Conservation (phyloP, 1,140 invertebrate genomes). For the Microplitis demolitor region DNA sequence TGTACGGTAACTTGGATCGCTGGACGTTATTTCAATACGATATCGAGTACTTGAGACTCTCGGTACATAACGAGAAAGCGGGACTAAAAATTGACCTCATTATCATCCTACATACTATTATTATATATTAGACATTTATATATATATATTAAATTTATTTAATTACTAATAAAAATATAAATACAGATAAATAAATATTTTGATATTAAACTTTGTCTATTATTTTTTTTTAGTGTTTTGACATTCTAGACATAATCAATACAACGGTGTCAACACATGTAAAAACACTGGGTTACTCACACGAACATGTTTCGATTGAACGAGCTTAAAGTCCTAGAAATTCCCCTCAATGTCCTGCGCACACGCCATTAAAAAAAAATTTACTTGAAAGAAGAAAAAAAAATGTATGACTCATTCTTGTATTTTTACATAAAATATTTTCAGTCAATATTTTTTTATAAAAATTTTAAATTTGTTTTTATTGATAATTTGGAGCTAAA, state of each 20-base stretch:
- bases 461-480: too few species aligned
- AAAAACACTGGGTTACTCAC: background rate
- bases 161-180: too few species aligned
- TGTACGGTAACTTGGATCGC: slow-evolving; percentile 46
- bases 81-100: background rate
- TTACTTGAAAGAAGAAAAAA: background rate
- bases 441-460: too few species aligned
- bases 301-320: background rate
- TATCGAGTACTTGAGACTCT: background rate
- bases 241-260: too few species aligned
- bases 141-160: too few species aligned
- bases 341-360: background rate
- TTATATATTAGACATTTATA: too few species aligned
- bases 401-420: slow-evolving; percentile 17
- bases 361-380: background rate
- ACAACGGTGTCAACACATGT: too few species aligned
- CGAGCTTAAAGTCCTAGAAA: background rate
- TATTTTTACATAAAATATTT: background rate
- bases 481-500: too few species aligned
- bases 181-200: too few species aligned
- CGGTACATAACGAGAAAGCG: slow-evolving; percentile 9
- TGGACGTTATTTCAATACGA: background rate
- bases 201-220: too few species aligned
- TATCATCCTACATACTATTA: too few species aligned
- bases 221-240: too few species aligned